phyloP scores from a whole-genome alignment of 2,113 vertebrate species.

The Scomber scombrus region DNA sequence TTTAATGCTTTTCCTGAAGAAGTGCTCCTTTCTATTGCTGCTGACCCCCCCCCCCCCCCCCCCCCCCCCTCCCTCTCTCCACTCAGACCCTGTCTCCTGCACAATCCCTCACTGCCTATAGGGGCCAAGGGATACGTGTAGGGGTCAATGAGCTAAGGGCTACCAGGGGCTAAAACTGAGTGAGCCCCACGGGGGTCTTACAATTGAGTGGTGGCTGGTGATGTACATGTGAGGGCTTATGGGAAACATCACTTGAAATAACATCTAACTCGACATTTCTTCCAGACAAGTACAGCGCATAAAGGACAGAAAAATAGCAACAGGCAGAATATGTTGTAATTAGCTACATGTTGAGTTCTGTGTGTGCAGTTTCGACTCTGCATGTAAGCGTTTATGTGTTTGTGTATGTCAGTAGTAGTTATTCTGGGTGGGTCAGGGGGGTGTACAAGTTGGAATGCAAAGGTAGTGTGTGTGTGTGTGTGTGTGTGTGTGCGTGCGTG shows the following conservation, averaged over 20 bases:
- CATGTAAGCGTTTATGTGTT: conserved; percentile 3
- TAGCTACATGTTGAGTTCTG: conserved; percentile 33
- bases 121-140: conserved; percentile 64
- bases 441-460: neutral
- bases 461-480: neutral
- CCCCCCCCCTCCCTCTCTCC: conserved; percentile 16
- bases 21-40: conserved; percentile 76
- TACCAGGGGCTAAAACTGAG: conserved; percentile 64
- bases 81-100: conserved; percentile 58
- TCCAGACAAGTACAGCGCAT: conserved; percentile 21
- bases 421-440: neutral
- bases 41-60: conserved; percentile 46
- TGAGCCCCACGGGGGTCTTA: conserved; percentile 72
- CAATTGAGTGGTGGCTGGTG: conserved; percentile 65
- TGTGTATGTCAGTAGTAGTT: conserved; percentile 1
- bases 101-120: conserved; percentile 77
- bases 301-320: conserved; percentile 37
- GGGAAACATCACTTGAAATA: conserved; percentile 53
- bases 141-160: conserved; percentile 76
- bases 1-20: conserved; percentile 85
- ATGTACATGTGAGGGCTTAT: conserved; percentile 66
- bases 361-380: conserved; percentile 20
- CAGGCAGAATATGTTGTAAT: conserved; percentile 27
- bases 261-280: conserved; percentile 51
- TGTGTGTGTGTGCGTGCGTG: neutral